phyloP scores from a whole-genome alignment of 2,113 vertebrate genomes.

The Brienomyrus brachyistius region DNA sequence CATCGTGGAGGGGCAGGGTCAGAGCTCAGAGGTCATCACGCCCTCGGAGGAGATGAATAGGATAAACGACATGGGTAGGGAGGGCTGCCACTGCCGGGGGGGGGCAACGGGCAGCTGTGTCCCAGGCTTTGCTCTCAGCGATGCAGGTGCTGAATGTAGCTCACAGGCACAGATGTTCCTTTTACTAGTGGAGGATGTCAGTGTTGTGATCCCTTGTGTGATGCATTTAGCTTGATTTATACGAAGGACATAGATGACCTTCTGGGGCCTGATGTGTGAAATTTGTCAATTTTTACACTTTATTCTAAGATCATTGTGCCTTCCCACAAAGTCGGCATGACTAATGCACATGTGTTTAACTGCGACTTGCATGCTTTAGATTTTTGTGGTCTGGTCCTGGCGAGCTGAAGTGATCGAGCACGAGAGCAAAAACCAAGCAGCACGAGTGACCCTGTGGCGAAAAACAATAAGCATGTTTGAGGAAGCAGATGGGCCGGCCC shows the following conservation, averaged over 20 bases:
- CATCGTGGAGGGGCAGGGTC: conserved; percentile 94
- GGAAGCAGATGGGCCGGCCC: neutral
- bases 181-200: conserved; percentile 22
- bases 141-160: neutral
- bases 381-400: neutral
- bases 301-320: neutral
- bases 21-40: conserved; percentile 82
- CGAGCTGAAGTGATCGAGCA: neutral
- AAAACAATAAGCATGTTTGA: neutral
- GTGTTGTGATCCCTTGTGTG: neutral
- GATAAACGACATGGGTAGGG: conserved; percentile 80
- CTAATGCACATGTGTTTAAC: neutral
- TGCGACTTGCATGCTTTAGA: neutral
- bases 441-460: neutral
- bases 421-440: neutral
- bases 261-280: neutral
- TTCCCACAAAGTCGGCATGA: neutral
- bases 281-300: neutral
- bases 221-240: neutral
- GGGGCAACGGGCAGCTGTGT: conserved; percentile 17
- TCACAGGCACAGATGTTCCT: conserved; percentile 45
- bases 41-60: conserved; percentile 86
- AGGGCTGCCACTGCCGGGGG: neutral
- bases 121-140: conserved; percentile 14
- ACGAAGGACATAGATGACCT: neutral